Percentiles rank a stretch among this genome's conserved stretches.
Evolutionary conservation across 2,888 invertebrate species (phyloP).

Genomic region (Baccha elongata): DNA sequence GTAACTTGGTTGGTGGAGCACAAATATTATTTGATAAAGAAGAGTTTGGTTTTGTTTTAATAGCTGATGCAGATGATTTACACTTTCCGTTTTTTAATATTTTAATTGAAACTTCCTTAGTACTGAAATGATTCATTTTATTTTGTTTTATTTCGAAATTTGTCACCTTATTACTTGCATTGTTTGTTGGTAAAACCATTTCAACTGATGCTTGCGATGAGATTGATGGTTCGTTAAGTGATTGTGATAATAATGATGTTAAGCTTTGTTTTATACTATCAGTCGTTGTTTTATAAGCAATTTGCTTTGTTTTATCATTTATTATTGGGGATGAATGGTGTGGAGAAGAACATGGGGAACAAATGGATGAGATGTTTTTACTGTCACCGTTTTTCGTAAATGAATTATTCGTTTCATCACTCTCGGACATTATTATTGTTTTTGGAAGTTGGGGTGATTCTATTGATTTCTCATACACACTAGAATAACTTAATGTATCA

Average conservation of each 20-base stretch:
- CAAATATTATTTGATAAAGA: slow-evolving; percentile 46
- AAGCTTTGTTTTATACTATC: slow-evolving; percentile 16
- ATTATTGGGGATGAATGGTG: slow-evolving; percentile 9
- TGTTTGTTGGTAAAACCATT: slow-evolving; percentile 34
- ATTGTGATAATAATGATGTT: slow-evolving; percentile 29
- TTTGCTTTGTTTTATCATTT: slow-evolving; percentile 48
- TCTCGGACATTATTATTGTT: slow-evolving; percentile 43
- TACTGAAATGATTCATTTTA: slow-evolving; percentile 45
- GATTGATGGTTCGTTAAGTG: slow-evolving; percentile 21
- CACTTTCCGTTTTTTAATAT: slow-evolving; percentile 61
- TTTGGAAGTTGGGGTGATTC: slow-evolving; percentile 40
- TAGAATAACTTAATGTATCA: slow-evolving; percentile 36
- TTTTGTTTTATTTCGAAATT: slow-evolving; percentile 50
- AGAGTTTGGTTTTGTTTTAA: slow-evolving; percentile 44
- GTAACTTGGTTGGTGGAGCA: slow-evolving; percentile 64
- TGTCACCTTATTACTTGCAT: slow-evolving; percentile 28
- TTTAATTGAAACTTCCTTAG: slow-evolving; percentile 57
- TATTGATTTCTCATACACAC: slow-evolving; percentile 64
- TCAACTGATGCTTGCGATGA: slow-evolving; percentile 39
- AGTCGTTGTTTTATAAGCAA: slow-evolving; percentile 8
- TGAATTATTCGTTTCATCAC: slow-evolving; percentile 34
- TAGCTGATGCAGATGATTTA: slow-evolving; percentile 37
- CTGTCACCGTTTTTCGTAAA: slow-evolving; percentile 3
- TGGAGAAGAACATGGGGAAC: slow-evolving; percentile 25
- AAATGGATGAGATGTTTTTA: slow-evolving; percentile 43